phyloP scores from a whole-genome alignment of 2,113 vertebrate species.

The Hypocryptadius cinnamomeus region DNA sequence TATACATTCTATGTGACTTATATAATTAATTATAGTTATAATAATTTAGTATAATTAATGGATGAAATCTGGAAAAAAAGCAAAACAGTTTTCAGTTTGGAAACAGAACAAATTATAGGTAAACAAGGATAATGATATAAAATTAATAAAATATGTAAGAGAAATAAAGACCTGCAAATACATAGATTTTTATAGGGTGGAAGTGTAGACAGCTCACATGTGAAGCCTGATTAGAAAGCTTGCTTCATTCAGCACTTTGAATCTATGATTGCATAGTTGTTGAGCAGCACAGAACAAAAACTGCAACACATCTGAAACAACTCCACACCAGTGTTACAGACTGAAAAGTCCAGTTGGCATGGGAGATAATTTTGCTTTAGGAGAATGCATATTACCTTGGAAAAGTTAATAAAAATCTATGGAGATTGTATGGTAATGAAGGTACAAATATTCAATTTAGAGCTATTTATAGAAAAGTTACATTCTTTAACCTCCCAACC shows the following conservation, averaged over 20 bases:
- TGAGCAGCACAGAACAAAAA: background rate
- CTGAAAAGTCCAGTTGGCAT: background rate
- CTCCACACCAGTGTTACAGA: background rate
- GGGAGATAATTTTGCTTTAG: background rate
- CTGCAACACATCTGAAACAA: background rate
- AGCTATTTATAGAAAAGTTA: background rate
- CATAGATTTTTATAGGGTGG: background rate
- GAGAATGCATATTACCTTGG: background rate
- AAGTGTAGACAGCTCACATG: background rate
- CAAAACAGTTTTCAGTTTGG: background rate
- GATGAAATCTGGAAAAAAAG: background rate
- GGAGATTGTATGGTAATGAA: background rate
- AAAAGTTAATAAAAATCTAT: background rate
- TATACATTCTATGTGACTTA: background rate
- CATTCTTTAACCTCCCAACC: background rate
- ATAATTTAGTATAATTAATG: background rate
- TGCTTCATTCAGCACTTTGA: background rate
- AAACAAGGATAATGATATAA: background rate
- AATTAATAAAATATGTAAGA: background rate
- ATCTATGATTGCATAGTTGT: background rate
- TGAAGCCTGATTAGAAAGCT: background rate
- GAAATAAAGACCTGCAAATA: background rate
- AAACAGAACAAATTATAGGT: background rate
- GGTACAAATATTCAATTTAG: background rate
- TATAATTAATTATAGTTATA: background rate